Evolutionary conservation across 2,888 invertebrate species (phyloP).

Genomic region (Orchesella flavescens): DNA sequence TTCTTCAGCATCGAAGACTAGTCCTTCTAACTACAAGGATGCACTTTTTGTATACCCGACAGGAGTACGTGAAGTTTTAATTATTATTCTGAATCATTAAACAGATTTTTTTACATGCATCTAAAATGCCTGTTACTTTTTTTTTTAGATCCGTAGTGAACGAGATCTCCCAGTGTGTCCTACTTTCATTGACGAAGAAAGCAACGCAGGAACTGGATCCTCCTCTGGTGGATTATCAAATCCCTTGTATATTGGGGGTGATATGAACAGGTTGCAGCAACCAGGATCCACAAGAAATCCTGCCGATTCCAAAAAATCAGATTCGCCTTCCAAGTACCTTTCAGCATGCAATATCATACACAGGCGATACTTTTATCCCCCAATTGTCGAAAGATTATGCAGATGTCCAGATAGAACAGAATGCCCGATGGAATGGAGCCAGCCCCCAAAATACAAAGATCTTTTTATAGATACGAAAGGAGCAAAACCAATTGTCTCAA

Average conservation of each 20-base stretch:
- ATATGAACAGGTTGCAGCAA: conserved; percentile 46
- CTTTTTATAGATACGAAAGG: conserved; percentile 13
- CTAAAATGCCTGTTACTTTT: neutral
- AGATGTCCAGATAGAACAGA: conserved; percentile 78
- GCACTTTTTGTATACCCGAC: conserved; percentile 62
- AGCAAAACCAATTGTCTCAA: neutral
- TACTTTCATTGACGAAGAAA: conserved; percentile 66
- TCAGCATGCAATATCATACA: conserved; percentile 78
- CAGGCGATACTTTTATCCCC: conserved; percentile 77
- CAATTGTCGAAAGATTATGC: conserved; percentile 79
- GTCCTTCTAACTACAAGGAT: conserved; percentile 60
- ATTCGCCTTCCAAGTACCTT: conserved; percentile 7
- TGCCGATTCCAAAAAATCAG: conserved; percentile 32
- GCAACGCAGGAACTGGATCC: neutral
- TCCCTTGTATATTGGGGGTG: conserved; percentile 17
- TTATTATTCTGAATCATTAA: too few species aligned
- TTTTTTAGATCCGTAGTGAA: conserved; percentile 78
- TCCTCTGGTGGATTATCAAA: conserved; percentile 36
- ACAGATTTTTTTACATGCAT: conserved; percentile 5
- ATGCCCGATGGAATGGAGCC: conserved; percentile 76
- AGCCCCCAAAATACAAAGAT: conserved; percentile 61
- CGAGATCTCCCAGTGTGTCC: conserved; percentile 78
- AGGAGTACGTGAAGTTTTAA: conserved; percentile 50
- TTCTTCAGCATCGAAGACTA: conserved; percentile 9
- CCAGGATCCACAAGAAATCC: conserved; percentile 48